Conservation (phyloP, 2,113 vertebrate species). For the Drymodes brunneopygia region DNA sequence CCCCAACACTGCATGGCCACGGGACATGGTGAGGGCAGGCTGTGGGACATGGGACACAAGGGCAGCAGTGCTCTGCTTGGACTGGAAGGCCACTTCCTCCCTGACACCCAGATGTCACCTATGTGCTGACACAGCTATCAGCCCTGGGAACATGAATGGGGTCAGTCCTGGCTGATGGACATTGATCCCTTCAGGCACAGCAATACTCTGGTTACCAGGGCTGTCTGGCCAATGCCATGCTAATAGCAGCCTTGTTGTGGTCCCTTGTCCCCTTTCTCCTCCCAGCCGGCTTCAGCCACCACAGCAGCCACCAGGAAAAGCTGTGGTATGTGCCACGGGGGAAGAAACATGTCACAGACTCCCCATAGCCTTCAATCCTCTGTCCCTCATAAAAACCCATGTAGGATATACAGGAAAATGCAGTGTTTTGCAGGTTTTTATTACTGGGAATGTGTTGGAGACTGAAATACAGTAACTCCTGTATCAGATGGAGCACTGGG, state of each 20-base stretch:
- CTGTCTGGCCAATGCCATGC: neutral
- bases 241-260: neutral
- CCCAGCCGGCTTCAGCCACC: neutral
- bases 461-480: neutral
- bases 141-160: neutral
- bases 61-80: rapidly evolving
- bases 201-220: rapidly evolving
- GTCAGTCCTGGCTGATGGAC: neutral
- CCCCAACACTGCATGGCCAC: neutral
- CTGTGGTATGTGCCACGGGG: neutral
- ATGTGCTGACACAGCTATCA: neutral
- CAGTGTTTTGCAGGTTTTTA: neutral
- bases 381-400: neutral
- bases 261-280: neutral
- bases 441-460: neutral
- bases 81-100: neutral
- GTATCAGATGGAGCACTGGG: neutral
- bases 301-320: rapidly evolving
- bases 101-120: neutral
- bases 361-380: neutral
- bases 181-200: neutral
- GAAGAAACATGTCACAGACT: neutral
- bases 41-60: rapidly evolving
- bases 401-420: neutral
- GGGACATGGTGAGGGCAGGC: neutral